Percentiles rank a stretch among this genome's conserved stretches.
Conservation (phyloP, 2,113 vertebrate genomes). For the Salvator merianae region DNA sequence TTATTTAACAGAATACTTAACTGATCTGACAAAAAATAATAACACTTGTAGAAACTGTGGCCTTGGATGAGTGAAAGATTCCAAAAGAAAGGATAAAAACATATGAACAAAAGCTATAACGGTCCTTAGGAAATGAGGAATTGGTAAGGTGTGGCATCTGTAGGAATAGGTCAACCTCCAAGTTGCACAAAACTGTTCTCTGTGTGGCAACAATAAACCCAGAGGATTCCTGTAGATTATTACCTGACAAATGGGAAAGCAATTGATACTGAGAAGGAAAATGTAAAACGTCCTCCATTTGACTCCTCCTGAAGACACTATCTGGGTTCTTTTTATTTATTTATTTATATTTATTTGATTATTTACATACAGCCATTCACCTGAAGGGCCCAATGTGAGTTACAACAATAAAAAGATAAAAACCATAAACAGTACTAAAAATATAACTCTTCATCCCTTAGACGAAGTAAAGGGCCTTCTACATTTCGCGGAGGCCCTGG, state of each 20-base stretch:
- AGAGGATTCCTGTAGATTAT: neutral
- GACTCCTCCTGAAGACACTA: neutral
- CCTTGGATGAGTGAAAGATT: constrained; percentile 51
- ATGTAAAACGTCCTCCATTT: neutral
- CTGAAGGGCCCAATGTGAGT: neutral
- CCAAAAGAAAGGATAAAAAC: constrained; percentile 40
- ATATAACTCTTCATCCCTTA: no score
- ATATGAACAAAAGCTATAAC: neutral
- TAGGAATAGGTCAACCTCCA: neutral
- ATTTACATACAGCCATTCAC: neutral
- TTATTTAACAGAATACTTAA: constrained; percentile 52
- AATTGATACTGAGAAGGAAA: neutral
- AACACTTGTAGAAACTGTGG: constrained; percentile 47
- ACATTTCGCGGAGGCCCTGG: no score
- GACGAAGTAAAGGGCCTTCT: no score
- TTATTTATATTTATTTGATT: no score
- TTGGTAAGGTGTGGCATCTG: neutral
- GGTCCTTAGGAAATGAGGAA: neutral
- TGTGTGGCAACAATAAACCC: neutral
- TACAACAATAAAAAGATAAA: no score
- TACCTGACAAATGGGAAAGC: neutral
- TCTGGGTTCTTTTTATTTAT: no score
- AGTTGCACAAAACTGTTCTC: neutral
- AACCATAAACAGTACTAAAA: no score
- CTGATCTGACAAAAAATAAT: constrained; percentile 58